These are phyloP conservation scores for Apogon hyalosoma DNA, from an alignment of 2,797 vertebrate genomes.

Conservation along the genomic window DNA sequence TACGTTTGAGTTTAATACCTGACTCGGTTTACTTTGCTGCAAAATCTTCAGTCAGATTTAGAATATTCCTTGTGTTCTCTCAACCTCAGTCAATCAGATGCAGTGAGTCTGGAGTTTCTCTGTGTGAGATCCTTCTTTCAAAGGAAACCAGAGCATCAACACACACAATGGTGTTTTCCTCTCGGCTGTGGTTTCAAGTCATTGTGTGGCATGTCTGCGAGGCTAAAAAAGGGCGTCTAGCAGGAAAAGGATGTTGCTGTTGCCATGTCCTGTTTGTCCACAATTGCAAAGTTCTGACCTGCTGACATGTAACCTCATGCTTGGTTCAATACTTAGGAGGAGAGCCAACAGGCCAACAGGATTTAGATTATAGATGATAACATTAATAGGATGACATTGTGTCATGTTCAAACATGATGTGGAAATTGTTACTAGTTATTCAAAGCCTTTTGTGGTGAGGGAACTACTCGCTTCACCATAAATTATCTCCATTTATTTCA, in stretches of 20 bases:
- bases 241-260: conserved; percentile 73
- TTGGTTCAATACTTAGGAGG: neutral
- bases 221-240: conserved; percentile 16
- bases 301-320: conserved; percentile 19
- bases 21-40: neutral
- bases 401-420: conserved; percentile 33
- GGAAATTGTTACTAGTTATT: neutral
- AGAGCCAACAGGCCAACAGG: neutral
- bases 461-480: no score
- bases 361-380: neutral
- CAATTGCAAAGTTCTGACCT: conserved; percentile 20
- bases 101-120: conserved; percentile 30
- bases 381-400: neutral
- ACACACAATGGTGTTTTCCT: conserved; percentile 74
- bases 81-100: conserved; percentile 42
- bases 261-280: conserved; percentile 66
- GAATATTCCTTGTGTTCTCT: conserved; percentile 18
- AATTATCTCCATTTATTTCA: neutral
- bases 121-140: conserved; percentile 47
- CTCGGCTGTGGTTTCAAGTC: conserved; percentile 61
- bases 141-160: conserved; percentile 58
- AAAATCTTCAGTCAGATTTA: conserved; percentile 10
- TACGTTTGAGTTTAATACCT: neutral
- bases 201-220: conserved; percentile 50
- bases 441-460: neutral